Base-by-base conservation (phyloP, 1,140 invertebrate species). In the Sycophila sp. region DNA sequence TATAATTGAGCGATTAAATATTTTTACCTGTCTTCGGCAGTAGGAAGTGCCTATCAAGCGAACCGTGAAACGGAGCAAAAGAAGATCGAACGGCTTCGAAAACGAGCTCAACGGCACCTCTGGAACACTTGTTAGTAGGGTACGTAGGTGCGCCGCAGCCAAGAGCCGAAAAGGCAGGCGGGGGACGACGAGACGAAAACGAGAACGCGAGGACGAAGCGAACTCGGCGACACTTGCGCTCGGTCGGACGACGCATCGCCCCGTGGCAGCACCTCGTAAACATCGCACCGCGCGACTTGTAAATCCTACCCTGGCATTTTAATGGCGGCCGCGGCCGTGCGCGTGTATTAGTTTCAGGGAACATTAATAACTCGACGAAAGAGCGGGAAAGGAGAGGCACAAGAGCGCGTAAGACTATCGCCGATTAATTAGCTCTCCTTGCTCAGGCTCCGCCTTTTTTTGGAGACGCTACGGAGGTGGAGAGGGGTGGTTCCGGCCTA, bases 281-380 rank as follows among this genome's bases (percentile, higher is more conserved):
- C 81, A 81, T 81, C 76, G 70, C 72, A 30, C 69, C 68, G 73
- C 75, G 80, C 80, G 75, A 85, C 84, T 85, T 84, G 84, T 85
- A 85, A 85, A 85, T 85, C 83, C 81, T 79, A 78, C 77, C 78
- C 72, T 83, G 83, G 82, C 82, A 80, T 84, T 82, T 85, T 85
- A 85, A 85, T 81, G 82, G 82, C 77, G 77, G 75, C 78, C 70
- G 64, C n/a, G 72, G 73, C 71, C 73, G 70, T 75, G 75, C 72
- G 78, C 80, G 77, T 81, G 83, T 83, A 84, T 85, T 84, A 84
- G 77, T 83, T 60, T 81, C 84, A 81, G 71, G 72, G 68, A 75
- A 76, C 83, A 84, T 86, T 85, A 85, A 84, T 85, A 86, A 85
- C 80, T 76, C 76, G 51, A 73, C 59, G 62, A 47, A 40, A 42